A percentile compares a stretch with the other conserved stretches of the same genome.
Conservation (phyloP, 1,140 invertebrate genomes). For the Polyergus mexicanus region DNA sequence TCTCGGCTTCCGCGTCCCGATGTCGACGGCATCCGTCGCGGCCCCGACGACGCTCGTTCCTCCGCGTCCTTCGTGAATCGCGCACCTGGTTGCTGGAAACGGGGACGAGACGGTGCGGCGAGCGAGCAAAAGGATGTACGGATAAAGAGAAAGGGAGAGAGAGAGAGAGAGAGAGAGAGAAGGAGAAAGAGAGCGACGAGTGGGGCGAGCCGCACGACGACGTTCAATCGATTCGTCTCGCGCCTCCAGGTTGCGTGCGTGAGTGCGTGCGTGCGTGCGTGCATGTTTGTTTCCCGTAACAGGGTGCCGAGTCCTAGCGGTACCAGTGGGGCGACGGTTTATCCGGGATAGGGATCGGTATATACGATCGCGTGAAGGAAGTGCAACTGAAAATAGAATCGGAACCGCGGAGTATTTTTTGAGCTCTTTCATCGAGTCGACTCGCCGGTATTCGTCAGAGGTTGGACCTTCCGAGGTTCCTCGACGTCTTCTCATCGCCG, state of each 20-base stretch:
- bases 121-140: slow-evolving; percentile 13
- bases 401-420: background rate
- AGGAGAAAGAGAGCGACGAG: slow-evolving; percentile 16
- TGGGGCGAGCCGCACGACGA: slow-evolving; percentile 62
- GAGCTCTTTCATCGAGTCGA: background rate
- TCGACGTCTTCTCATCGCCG: slow-evolving; percentile 17
- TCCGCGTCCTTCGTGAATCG: slow-evolving; percentile 8
- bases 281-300: background rate
- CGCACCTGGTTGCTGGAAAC: background rate
- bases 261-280: slow-evolving; percentile 27
- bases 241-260: slow-evolving; percentile 64
- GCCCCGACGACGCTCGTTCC: background rate
- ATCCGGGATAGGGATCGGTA: background rate
- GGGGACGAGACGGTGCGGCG: background rate
- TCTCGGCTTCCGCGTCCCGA: background rate
- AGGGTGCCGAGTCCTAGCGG: background rate
- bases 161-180: slow-evolving; percentile 12
- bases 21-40: background rate
- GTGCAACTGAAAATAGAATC: background rate
- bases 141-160: background rate
- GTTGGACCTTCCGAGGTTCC: background rate
- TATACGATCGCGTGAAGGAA: background rate
- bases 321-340: background rate
- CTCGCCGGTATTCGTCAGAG: background rate
- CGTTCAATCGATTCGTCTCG: slow-evolving; percentile 72